Evolutionary conservation across 2,888 invertebrate genomes (phyloP), one percentile per base, ranked within the genome.

Genomic region (Deilephila elpenor): DNA sequence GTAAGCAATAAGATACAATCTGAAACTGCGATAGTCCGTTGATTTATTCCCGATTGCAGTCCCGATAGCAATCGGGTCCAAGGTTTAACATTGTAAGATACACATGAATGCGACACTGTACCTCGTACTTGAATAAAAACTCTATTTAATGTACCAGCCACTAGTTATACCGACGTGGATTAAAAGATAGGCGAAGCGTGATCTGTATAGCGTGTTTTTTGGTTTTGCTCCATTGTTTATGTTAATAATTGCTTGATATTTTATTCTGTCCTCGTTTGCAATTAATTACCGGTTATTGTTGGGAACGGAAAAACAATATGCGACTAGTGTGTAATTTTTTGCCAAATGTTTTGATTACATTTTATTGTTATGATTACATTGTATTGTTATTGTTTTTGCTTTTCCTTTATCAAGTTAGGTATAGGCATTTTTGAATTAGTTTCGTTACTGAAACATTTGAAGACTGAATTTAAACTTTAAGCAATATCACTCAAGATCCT

Each of bases 11-110:
- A 67, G 67, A 51, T 51, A 51, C 17, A 51, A 67, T 67, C 44
- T 67, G 44, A 34, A n/a, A 44, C 67, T 51, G 6, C 51, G 51
- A 29, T 51, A 51, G 5, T 44, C 67, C 25, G 67, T 67, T 25
- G 67, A 67, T 67, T 67, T 67, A 67, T 51, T 67, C 51, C 67
- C 67, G 51, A 67, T 67, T 67, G 51, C 67, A 51, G 7, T 17
- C 51, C 25, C 14, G 67, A 67, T 67, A 67, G 14, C 5, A 44
- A 25, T 6, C 25, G 25, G 17, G 44, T 25, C 51, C 20, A 17
- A 17, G 25, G 51, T 7, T 17, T 25, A 20, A 67, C 25, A 67
- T 67, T 67, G 67, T 51, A 67, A 64, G 8, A 67, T 29, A 67
- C 51, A 67, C 25, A 51, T 20, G 67, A 67, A 25, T 51, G 25